Conservation (phyloP, 2,797 vertebrate species). For the Carcharodon carcharias region DNA sequence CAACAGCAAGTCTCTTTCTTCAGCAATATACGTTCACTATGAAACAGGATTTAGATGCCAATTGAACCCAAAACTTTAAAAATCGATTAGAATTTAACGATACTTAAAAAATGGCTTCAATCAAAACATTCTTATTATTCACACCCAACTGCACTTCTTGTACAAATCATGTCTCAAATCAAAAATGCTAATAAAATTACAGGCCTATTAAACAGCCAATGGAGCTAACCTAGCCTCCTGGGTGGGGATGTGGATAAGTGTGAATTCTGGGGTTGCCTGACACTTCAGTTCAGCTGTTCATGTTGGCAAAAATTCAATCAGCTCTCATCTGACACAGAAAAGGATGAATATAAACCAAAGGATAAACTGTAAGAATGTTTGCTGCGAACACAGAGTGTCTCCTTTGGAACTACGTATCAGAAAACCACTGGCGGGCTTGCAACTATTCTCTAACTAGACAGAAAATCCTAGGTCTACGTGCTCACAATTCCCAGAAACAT, state of each 20-base stretch:
- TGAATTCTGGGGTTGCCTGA: not conserved
- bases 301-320: not conserved
- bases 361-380: not conserved
- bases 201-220: not conserved
- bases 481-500: not conserved
- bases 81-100: not conserved
- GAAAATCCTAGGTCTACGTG: not conserved
- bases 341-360: not conserved
- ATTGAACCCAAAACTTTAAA: not conserved
- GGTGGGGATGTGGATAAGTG: not conserved
- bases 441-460: not conserved
- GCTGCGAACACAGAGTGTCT: not conserved
- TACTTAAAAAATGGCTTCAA: not conserved
- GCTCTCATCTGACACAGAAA: not conserved
- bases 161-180: not conserved
- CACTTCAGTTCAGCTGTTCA: not conserved
- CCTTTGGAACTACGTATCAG: not conserved
- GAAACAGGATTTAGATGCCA: not conserved
- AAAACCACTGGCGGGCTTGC: not conserved
- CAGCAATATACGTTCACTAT: not conserved
- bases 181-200: not conserved
- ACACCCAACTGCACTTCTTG: not conserved
- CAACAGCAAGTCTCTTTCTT: too few relatives aligned
- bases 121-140: not conserved
- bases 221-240: not conserved